Percentiles rank a stretch among this genome's conserved stretches.
Conservation (phyloP, 2,888 invertebrate species). For the Subacronicta megacephala region DNA sequence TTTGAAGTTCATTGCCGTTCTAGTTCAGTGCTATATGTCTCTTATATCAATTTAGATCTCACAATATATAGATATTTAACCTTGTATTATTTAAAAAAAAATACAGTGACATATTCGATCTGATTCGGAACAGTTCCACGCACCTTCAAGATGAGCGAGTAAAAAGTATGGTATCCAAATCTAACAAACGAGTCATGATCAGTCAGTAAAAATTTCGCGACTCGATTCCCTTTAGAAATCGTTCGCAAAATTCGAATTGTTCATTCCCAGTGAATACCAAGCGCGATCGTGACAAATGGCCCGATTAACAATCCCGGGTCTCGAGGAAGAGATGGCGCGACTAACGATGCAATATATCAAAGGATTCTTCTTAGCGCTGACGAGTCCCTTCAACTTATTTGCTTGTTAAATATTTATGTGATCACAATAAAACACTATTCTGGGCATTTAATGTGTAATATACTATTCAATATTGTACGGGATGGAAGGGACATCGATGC, state of each 20-base stretch:
- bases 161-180: constrained; percentile 46
- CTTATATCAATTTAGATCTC: no score
- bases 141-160: no score
- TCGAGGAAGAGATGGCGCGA: constrained; percentile 83
- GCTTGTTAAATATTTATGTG: constrained; percentile 72
- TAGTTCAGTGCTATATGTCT: no score
- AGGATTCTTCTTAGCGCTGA: constrained; percentile 84
- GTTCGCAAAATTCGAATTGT: constrained; percentile 80
- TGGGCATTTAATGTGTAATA: no score
- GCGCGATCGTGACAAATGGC: constrained; percentile 87
- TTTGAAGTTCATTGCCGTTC: no score
- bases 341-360: constrained; percentile 88
- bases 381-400: constrained; percentile 74
- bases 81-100: no score
- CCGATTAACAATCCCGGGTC: constrained; percentile 85
- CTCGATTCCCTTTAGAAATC: constrained; percentile 74
- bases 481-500: no score
- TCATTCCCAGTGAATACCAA: constrained; percentile 78
- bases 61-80: no score
- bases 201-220: constrained; percentile 58
- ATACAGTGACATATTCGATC: no score
- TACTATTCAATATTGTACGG: no score
- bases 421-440: constrained; percentile 51
- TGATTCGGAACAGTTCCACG: no score
- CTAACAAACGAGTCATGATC: constrained; percentile 56